Evolutionary conservation across 2,797 vertebrate species (phyloP).

Genomic region (Pseudopleuronectes americanus): DNA sequence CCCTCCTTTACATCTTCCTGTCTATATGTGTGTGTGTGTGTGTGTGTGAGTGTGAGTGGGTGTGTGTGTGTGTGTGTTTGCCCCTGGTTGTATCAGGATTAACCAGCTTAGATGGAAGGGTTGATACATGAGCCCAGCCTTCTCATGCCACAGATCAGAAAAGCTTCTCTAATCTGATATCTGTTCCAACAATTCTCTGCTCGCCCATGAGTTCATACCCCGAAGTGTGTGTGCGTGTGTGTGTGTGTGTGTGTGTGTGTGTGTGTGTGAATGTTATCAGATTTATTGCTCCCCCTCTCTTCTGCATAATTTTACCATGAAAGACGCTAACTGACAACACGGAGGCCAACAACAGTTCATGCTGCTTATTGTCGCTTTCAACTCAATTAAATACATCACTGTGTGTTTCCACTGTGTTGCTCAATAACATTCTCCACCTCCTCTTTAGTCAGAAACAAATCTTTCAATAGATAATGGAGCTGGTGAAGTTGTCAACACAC

Average conservation of each 20-base stretch:
- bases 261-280: conserved; percentile 51
- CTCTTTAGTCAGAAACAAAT: conserved; percentile 1
- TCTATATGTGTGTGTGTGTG: conserved; percentile 36
- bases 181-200: conserved; percentile 73
- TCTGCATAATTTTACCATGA: conserved; percentile 67
- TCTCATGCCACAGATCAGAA: conserved; percentile 79
- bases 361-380: conserved; percentile 52
- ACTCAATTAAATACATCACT: conserved; percentile 48
- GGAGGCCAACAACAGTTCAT: conserved; percentile 57
- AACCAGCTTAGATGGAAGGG: conserved; percentile 79
- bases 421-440: conserved; percentile 18
- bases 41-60: conserved; percentile 24
- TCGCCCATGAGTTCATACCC: conserved; percentile 69
- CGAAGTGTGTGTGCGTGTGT: conserved; percentile 30
- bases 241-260: conserved; percentile 17
- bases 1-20: conserved; percentile 41
- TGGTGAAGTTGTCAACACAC: conserved; percentile 5
- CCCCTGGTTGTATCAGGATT: conserved; percentile 73
- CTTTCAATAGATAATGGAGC: not conserved
- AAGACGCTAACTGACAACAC: conserved; percentile 64
- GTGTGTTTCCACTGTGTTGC: conserved; percentile 27
- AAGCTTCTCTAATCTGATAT: conserved; percentile 84
- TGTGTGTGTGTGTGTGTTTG: conserved; percentile 35
- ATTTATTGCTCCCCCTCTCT: conserved; percentile 57
- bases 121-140: conserved; percentile 80